Percentiles rank a stretch among this genome's conserved stretches.
These are phyloP conservation scores for Carcina quercana DNA, from an alignment of 2,888 invertebrate genomes.

Conservation along the genomic window DNA sequence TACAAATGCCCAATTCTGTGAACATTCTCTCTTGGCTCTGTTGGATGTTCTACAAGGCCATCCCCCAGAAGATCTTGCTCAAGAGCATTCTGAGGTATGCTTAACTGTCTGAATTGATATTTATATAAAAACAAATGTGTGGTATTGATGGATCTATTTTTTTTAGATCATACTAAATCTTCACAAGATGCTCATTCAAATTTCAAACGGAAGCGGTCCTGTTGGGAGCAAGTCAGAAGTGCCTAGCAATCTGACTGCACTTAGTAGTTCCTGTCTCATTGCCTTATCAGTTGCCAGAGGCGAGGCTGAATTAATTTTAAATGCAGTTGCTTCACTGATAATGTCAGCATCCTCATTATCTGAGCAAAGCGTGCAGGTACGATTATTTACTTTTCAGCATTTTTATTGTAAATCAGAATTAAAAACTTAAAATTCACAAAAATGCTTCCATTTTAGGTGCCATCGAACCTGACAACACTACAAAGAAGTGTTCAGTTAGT, in stretches of 20 bases:
- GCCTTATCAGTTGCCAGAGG: constrained; percentile 95
- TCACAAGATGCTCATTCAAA: constrained; percentile 87
- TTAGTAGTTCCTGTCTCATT: constrained; percentile 93
- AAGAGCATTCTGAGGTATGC: constrained; percentile 83
- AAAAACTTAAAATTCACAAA: not conserved
- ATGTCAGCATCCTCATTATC: constrained; percentile 88
- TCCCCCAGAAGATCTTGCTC: constrained; percentile 87
- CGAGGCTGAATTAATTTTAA: constrained; percentile 91
- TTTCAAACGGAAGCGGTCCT: constrained; percentile 78
- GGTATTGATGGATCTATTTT: too few relatives aligned
- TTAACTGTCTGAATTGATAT: too few relatives aligned
- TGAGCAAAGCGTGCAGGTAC: constrained; percentile 86
- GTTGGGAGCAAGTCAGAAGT: constrained; percentile 49
- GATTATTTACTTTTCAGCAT: constrained; percentile 1
- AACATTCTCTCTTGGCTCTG: constrained; percentile 89
- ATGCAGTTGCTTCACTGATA: constrained; percentile 89
- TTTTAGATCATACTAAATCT: constrained; percentile 82
- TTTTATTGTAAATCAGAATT: too few relatives aligned
- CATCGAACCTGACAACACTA: constrained; percentile 86
- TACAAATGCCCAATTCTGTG: constrained; percentile 89
- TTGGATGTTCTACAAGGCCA: constrained; percentile 94
- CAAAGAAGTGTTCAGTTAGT: constrained; percentile 94
- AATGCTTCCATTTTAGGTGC: constrained; percentile 74
- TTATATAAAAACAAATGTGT: too few relatives aligned
- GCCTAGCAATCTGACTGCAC: constrained; percentile 84